Base-by-base conservation (phyloP, 2,113 vertebrate genomes). In the Baryphthengus martii region DNA sequence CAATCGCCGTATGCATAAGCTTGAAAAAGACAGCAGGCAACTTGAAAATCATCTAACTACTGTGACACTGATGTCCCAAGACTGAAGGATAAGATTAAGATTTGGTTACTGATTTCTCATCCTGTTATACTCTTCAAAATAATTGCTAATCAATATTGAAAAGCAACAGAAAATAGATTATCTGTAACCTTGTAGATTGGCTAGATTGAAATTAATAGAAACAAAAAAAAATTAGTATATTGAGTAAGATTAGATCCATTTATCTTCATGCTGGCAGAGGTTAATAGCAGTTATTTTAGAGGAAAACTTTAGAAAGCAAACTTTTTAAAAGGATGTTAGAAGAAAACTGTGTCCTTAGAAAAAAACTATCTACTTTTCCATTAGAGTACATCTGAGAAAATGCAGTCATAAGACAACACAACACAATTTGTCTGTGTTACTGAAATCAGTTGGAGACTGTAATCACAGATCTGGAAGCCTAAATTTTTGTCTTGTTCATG, bases 111-210 rank as follows among this genome's bases (percentile, higher is more conserved):
- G 66, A 67, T 91, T 94, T 95, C 70, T 67, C 29, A 31, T 88
- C 78, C 39, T 3, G 1, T 87, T 95, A 35, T 24, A 82, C 14
- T 9, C 52, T 91, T 91, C 65, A 91, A 67, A 91, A 82, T 71
- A 88, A 91, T 75, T 88, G 56, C 39, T 74, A 89, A 94, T 91
- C 73, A 45, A 88, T 94, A 94, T 44, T 56, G 42, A 91, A 91
- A 84, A 70, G 52, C 31, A 91, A 74, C 66, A 79, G 61, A 79
- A 92, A 85, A 92, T 39, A 85, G 80, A 91, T 95, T 95, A 92
- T 61, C 77, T 4, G 1, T 89, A 81, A 63, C 37, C 35, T 63
- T 59, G 63, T 55, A 86, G 29, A 59, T 40, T 70, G 61, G 7
- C 26, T 90, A 68, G 84, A 68, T 72, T 77, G 37, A 82, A 93